Evolutionary conservation across 2,797 vertebrate genomes (phyloP).

Genomic region (Bucorvus abyssinicus): DNA sequence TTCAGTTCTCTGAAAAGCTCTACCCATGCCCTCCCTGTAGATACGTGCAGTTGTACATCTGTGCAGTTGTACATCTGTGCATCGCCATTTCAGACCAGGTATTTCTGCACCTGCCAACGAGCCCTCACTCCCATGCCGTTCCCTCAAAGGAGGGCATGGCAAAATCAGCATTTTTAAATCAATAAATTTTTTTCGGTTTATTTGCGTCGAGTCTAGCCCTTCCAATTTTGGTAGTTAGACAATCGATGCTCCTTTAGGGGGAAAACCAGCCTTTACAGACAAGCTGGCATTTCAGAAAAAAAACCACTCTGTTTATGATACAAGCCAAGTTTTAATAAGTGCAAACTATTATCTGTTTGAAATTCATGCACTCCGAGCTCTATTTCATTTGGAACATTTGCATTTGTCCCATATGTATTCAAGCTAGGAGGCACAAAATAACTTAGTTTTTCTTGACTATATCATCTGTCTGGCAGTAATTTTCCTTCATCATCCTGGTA

Average conservation of each 20-base stretch:
- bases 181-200: slow-evolving; percentile 13
- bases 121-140: not conserved
- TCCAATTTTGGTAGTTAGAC: slow-evolving; percentile 11
- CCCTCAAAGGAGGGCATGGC: not conserved
- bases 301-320: slow-evolving; percentile 38
- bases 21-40: not conserved
- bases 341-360: slow-evolving; percentile 60
- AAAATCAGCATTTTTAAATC: slow-evolving; percentile 47
- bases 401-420: slow-evolving; percentile 66
- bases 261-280: slow-evolving; percentile 10
- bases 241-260: slow-evolving; percentile 49
- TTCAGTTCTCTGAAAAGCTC: not conserved
- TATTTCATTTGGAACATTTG: slow-evolving; percentile 71
- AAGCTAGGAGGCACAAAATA: slow-evolving; percentile 65
- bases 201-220: slow-evolving; percentile 24
- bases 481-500: slow-evolving; percentile 68
- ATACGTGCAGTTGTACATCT: not conserved
- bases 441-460: slow-evolving; percentile 49
- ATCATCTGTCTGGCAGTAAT: slow-evolving; percentile 63
- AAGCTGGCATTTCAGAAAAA: slow-evolving; percentile 41
- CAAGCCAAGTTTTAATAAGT: slow-evolving; percentile 64
- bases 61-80: not conserved
- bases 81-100: not conserved
- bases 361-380: slow-evolving; percentile 63
- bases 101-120: not conserved